Evolutionary conservation across 2,797 vertebrate genomes (phyloP), one percentile per base, ranked within the genome.

Genomic region (Prunella strophiata): DNA sequence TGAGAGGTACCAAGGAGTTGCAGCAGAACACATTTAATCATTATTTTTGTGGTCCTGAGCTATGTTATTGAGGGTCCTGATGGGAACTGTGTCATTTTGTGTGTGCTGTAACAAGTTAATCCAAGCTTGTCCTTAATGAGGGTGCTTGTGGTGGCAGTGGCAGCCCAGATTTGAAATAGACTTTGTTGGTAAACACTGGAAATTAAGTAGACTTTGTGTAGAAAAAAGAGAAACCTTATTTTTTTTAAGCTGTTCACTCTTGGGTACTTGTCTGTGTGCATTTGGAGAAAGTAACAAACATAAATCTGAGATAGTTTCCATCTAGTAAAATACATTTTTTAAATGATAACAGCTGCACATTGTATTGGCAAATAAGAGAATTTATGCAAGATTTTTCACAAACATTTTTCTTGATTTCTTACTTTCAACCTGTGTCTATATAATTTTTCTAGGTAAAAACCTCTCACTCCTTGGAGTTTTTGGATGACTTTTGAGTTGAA

Each of bases 391-490:
- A 72, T 9, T 40, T 77, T 65, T 50, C 7, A 47, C 36, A 43
- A 67, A 57, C 13, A 12, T 47, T 61, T 65, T 16, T 62, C 29
- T 79, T 51, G 7, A 7, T 73, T 90, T 59, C 61, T 85, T 40
- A 23, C 17, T 5, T 0, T 27, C 30, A 70, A 70, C 23, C 22
- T n/a, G 18, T 51, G 51, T 34, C 62, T 43, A 0, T 43, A 9
- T 65, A 0, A 66, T 83, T 75, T 61, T 55, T 40, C 16, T 34
- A 12, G 12, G 47, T 61, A 32, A 47, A 62, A 62, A 21, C 23
- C 5, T 62, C 76, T 72, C 65, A 27, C 38, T 58, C 6, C 22
- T 50, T 73, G 36, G 51, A 70, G n/a, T 8, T 67, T 81, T 85
- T 38, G 15, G 42, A 17, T 3, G 13, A 58, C 30, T 54, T 68